phyloP scores from a whole-genome alignment of 2,797 vertebrate genomes.

The Okamejei kenojei region DNA sequence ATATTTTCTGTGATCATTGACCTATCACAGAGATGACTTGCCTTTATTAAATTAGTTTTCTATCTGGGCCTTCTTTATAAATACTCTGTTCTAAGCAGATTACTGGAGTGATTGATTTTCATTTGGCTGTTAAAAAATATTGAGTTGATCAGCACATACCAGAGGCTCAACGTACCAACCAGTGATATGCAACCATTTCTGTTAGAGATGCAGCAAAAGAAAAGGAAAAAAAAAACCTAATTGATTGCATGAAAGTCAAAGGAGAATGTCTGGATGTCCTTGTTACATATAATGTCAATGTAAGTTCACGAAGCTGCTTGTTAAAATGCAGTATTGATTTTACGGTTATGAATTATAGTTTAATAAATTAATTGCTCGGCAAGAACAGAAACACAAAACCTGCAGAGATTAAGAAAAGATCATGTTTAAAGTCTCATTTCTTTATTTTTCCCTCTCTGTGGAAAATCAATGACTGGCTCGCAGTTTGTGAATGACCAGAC shows the following conservation, averaged over 20 bases:
- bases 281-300: constrained; percentile 26
- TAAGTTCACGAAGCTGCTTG: constrained; percentile 20
- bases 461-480: constrained; percentile 3
- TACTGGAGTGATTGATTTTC: not conserved
- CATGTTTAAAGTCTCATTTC: not conserved
- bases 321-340: constrained; percentile 30
- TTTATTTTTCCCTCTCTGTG: not conserved
- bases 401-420: not conserved
- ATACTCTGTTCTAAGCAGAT: not conserved
- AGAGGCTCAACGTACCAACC: not conserved
- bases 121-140: not conserved
- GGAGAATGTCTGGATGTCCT: not conserved
- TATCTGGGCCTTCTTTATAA: not conserved
- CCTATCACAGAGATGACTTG: not conserved
- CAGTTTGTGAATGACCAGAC: not conserved
- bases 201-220: not conserved
- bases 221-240: not conserved
- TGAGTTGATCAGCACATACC: not conserved
- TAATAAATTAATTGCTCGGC: not conserved
- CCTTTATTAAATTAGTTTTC: constrained; percentile 15
- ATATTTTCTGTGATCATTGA: constrained; percentile 9
- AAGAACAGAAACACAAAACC: not conserved
- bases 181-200: not conserved
- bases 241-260: constrained; percentile 26
- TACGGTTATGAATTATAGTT: constrained; percentile 11